Base-by-base conservation (phyloP, 2,113 vertebrate genomes). In the Prionailurus viverrinus region DNA sequence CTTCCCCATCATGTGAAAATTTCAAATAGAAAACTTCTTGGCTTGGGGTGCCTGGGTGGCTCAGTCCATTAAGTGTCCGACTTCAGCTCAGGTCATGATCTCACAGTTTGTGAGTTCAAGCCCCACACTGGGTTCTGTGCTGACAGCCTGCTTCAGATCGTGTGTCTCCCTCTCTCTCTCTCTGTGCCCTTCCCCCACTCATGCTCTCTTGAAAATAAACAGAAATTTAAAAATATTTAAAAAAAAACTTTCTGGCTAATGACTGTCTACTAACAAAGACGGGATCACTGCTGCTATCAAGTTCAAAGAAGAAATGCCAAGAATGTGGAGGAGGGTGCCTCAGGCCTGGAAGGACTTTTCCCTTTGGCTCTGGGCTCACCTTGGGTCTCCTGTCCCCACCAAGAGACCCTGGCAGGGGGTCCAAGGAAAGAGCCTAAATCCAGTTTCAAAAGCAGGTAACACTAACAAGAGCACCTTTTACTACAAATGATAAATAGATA, bases 301-400 rank as follows among this genome's bases (percentile, higher is more conserved):
- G 79, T 76, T 90, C 74, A 92, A 89, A 78, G 78, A 5, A 96
- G 66, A 87, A 96, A 96, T n/a, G 76, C 27, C 0, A 16, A 39
- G 63, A 78, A 85, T 18, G 48, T 18, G 69, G 66, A n/a, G n/a
- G 45, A 89, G 33, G 13, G 33, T 36, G 13, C 12, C 36, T 48
- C 39, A 0, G 48, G 27, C 63, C 31, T 7, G 6, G 63, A 39
- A 18, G 53, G 45, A 71, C 4, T 5, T 39, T 7, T 63, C 41
- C 53, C 79, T 63, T 81, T 33, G 76, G 48, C 51, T 82, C 74
- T 41, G 45, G n/a, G 39, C 39, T 89, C 94, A 73, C 73, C 25
- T 76, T 76, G 61, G 18, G 65, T 13, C 23, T 84, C 79, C 36
- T 2, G 23, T 3, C 18, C 13, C 31, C 55, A 36, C 16, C 66